Conservation (phyloP, 2,113 vertebrate genomes). For the Otolemur garnettii region DNA sequence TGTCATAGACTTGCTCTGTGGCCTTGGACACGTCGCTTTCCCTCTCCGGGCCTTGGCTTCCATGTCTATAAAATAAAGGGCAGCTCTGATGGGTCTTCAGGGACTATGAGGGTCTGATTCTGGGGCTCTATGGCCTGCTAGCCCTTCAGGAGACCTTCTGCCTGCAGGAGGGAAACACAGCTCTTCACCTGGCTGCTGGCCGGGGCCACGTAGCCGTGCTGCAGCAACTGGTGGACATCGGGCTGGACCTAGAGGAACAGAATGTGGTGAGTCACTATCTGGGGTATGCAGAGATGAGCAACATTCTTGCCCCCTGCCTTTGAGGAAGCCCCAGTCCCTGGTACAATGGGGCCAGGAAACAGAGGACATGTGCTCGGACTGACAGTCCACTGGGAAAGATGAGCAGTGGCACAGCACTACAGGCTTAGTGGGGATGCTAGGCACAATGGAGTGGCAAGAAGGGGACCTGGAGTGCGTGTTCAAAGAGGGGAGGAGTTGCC, state of each 20-base stretch:
- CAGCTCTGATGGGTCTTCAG: fast-evolving
- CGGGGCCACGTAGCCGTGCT: constrained; percentile 89
- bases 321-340: fast-evolving
- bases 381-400: background rate
- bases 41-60: constrained; percentile 1
- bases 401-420: background rate
- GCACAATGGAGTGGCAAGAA: background rate
- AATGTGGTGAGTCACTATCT: constrained; percentile 88
- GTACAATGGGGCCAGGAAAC: background rate
- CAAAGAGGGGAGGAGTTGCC: background rate
- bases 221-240: constrained; percentile 88
- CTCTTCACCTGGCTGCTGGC: constrained; percentile 91
- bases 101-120: background rate
- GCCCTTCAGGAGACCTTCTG: background rate
- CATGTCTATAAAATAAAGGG: background rate
- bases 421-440: background rate
- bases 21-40: background rate
- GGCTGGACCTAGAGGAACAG: constrained; percentile 88
- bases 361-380: background rate
- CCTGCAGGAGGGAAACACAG: constrained; percentile 91
- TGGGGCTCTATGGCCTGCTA: background rate
- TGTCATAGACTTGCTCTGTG: background rate
- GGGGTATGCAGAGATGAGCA: background rate
- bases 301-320: background rate
- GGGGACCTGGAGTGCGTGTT: background rate